Base-by-base conservation (phyloP, 2,797 vertebrate genomes). In the Schizopygopsis malacanthus region DNA sequence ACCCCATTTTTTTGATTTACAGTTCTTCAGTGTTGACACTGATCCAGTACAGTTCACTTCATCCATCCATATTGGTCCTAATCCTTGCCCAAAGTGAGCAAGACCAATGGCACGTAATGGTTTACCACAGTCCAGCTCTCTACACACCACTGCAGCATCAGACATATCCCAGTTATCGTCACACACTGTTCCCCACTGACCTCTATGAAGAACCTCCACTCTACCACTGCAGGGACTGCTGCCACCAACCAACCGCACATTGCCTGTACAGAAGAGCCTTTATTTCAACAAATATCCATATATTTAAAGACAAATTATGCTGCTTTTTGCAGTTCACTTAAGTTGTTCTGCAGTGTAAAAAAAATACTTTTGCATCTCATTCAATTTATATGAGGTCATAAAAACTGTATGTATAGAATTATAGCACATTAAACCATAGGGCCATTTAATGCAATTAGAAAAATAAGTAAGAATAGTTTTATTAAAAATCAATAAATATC, bases 1-100 rank as follows among this genome's bases (percentile, higher is more conserved):
- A 61, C 91, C 93, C 84, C 91, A 92, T 50, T 86, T 89, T 86
- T 78, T 85, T 86, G 91, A 91, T 2, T 80, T 65, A 80, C 95
- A 95, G 0, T 93, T 86, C 15, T 70, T 4, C 0, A 95, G 3
- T 12, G 80, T 59, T 0, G 37, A 1, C 10, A 72, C 80, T 71
- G 50, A 70, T 72, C 80, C 80, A 56, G 1, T 20, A 56, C 67
- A 82, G 2, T 7, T 16, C 4, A 72, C 50, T n/a, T 59, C n/a
- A 72, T 45, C 22, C 52, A 82, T 43, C 81, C 52, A 72, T 2
- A 72, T 9, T 33, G 4, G 4, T 43, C 52, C 69, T 56, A 52
- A 59, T 41, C 81, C 69, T 20, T 1, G 0, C 22, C 69, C 81
- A 82, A 82, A 82, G 2, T 56, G n/a, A 72, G 8, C 50, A 25